A percentile compares a stretch with the other conserved stretches of the same genome.
Evolutionary conservation across 2,888 invertebrate genomes (phyloP).

Genomic region (Drosophila fulvimacula): DNA sequence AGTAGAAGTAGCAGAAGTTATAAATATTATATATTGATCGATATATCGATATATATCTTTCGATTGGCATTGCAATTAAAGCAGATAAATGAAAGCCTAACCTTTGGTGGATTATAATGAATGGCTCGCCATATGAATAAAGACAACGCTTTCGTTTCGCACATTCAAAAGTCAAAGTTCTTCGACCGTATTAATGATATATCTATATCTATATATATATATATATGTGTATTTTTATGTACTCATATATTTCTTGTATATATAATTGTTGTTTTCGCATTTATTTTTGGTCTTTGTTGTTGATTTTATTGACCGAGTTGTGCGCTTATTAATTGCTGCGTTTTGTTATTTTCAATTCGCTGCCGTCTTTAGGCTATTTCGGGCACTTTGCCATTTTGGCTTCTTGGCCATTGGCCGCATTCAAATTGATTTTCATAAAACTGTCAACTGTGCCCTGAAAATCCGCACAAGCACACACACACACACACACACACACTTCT

Average conservation of each 20-base stretch:
- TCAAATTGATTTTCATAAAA: conserved; percentile 60
- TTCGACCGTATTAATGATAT: conserved; percentile 6
- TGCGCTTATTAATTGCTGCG: conserved; percentile 70
- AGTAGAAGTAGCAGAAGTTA: not conserved
- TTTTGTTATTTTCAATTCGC: conserved; percentile 28
- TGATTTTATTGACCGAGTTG: conserved; percentile 70
- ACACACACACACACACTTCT: not conserved
- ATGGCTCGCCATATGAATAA: not conserved
- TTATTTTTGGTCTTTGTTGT: conserved; percentile 45
- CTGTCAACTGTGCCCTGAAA: conserved; percentile 27
- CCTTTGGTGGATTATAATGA: not conserved
- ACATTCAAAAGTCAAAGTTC: conserved; percentile 3
- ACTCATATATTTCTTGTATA: conserved; percentile 24
- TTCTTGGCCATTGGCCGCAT: conserved; percentile 52
- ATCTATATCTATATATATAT: conserved; percentile 1
- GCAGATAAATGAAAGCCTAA: not conserved
- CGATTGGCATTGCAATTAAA: no score
- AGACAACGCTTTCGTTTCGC: not conserved
- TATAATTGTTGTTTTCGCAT: conserved; percentile 6
- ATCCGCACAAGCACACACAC: not conserved
- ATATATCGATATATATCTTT: not conserved
- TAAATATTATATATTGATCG: no score
- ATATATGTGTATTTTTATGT: not conserved
- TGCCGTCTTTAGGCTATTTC: conserved; percentile 21
- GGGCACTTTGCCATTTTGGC: conserved; percentile 67